These are phyloP conservation scores for Drosophila tani DNA, from an alignment of 1,140 invertebrate species.

Conservation along the genomic window DNA sequence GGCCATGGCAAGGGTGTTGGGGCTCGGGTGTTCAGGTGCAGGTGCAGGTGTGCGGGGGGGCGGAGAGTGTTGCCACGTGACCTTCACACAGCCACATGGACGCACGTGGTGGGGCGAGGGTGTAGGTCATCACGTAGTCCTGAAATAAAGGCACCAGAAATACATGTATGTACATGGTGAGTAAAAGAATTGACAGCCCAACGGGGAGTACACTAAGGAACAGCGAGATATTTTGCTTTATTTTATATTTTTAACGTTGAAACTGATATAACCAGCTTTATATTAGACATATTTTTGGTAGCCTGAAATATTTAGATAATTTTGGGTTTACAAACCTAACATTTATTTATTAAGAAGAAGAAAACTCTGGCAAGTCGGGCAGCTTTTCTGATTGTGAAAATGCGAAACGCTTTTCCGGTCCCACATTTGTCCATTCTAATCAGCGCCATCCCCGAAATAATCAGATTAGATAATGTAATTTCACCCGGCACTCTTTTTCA, in stretches of 20 bases:
- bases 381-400: too few species aligned
- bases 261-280: too few species aligned
- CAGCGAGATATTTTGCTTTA: not conserved
- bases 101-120: not conserved
- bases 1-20: constrained; percentile 11
- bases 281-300: too few species aligned
- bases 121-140: constrained; percentile 57
- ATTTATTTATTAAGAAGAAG: too few species aligned
- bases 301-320: too few species aligned
- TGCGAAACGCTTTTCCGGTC: too few species aligned
- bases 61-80: constrained; percentile 59
- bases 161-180: not conserved
- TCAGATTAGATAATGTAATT: constrained; percentile 51
- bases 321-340: too few species aligned
- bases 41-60: constrained; percentile 12
- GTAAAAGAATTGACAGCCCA: constrained; percentile 13
- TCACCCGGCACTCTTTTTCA: not conserved
- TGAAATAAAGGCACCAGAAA: constrained; percentile 17
- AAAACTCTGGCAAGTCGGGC: too few species aligned
- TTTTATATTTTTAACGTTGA: too few species aligned
- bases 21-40: constrained; percentile 2
- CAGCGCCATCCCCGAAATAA: constrained; percentile 16
- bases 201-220: constrained; percentile 1
- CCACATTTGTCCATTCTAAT: constrained; percentile 26
- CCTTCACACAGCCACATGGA: constrained; percentile 54